Evolutionary conservation across 1,140 invertebrate species (phyloP).

Genomic region (Drosophila aff.): DNA sequence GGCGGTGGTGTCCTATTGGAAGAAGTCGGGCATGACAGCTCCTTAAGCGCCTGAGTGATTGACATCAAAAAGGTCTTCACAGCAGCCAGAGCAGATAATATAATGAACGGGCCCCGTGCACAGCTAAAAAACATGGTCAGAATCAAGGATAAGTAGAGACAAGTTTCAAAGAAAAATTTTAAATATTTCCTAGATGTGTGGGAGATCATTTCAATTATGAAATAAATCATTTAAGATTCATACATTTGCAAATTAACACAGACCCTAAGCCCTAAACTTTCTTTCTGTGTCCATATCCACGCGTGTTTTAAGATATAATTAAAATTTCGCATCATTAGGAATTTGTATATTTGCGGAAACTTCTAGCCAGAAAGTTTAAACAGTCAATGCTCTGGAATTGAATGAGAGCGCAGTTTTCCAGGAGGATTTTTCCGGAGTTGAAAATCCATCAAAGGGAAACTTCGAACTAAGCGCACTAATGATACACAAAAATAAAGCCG

Average conservation of each 20-base stretch:
- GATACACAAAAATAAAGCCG: slow-evolving; percentile 31
- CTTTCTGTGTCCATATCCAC: slow-evolving; percentile 15
- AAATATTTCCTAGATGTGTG: neutral
- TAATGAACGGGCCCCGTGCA: slow-evolving; percentile 16
- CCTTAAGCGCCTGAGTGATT: slow-evolving; percentile 82
- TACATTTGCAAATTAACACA: neutral
- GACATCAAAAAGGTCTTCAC: slow-evolving; percentile 78
- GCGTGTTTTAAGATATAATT: slow-evolving; percentile 56
- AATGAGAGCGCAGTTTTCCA: slow-evolving; percentile 44
- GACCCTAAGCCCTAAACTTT: neutral
- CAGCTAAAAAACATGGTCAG: slow-evolving; percentile 2
- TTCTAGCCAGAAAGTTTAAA: slow-evolving; percentile 35
- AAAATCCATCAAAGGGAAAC: slow-evolving; percentile 37
- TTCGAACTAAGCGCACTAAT: slow-evolving; percentile 35
- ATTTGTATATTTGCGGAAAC: slow-evolving; percentile 53
- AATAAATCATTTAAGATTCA: neutral
- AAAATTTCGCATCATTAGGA: slow-evolving; percentile 72
- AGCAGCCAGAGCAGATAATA: slow-evolving; percentile 39
- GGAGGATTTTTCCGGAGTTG: slow-evolving; percentile 8
- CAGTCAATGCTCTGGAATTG: slow-evolving; percentile 13
- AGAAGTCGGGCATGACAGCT: slow-evolving; percentile 75
- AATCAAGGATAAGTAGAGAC: neutral
- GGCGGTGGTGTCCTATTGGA: slow-evolving; percentile 59
- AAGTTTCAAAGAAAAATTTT: neutral
- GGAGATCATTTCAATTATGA: neutral